A percentile compares a stretch with the other conserved stretches of the same genome.
Conservation (phyloP, 2,888 invertebrate genomes). For the Rotaria macrura region DNA sequence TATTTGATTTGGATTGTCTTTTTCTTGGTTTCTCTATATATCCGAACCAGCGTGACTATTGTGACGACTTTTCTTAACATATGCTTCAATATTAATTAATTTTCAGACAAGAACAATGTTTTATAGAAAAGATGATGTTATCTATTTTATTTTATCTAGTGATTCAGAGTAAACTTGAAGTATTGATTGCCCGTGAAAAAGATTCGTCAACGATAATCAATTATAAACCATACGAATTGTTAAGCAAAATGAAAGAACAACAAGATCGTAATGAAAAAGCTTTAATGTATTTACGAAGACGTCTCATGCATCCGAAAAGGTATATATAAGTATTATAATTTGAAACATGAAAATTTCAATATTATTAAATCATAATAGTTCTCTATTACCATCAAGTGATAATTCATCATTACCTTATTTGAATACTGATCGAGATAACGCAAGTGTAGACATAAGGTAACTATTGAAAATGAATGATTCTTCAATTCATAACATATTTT, state of each 20-base stretch:
- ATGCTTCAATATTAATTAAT: too few species aligned
- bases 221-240: neutral
- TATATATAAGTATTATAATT: too few species aligned
- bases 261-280: neutral
- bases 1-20: too few species aligned
- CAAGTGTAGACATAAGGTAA: neutral
- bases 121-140: too few species aligned
- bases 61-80: too few species aligned
- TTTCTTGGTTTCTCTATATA: too few species aligned
- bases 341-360: too few species aligned
- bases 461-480: too few species aligned
- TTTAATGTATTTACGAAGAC: neutral
- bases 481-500: neutral
- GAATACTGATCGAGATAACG: neutral
- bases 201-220: neutral
- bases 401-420: neutral
- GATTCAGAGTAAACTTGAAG: neutral
- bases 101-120: too few species aligned
- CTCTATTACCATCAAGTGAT: neutral
- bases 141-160: neutral
- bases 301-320: neutral
- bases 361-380: neutral
- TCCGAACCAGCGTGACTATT: too few species aligned
- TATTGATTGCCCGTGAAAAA: neutral
- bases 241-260: neutral